Percentiles rank a stretch among this genome's conserved stretches.
Conservation (phyloP, 2,113 vertebrate genomes). For the Colius striatus region DNA sequence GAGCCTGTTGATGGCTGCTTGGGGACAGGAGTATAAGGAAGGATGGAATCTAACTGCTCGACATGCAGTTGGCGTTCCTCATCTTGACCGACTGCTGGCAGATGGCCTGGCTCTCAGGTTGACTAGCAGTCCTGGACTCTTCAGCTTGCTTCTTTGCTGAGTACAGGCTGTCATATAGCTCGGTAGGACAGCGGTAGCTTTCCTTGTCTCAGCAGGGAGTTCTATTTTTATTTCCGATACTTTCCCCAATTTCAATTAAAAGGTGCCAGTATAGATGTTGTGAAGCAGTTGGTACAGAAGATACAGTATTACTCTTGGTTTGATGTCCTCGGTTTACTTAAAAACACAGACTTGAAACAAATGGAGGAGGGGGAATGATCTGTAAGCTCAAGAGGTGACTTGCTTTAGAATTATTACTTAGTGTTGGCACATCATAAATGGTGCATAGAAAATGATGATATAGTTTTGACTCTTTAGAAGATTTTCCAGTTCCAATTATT, state of each 20-base stretch:
- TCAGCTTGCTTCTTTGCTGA: not conserved
- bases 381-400: not conserved
- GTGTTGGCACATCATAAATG: not conserved
- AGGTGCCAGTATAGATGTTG: not conserved
- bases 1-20: fast-evolving
- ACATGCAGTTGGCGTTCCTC: not conserved
- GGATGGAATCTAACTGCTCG: not conserved
- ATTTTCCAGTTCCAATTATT: not conserved
- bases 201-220: not conserved
- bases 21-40: not conserved
- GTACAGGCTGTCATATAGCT: not conserved
- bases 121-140: not conserved
- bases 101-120: conserved; percentile 38
- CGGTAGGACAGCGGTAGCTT: not conserved
- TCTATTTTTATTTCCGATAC: not conserved
- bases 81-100: conserved; percentile 33
- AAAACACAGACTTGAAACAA: not conserved
- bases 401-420: not conserved
- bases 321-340: not conserved
- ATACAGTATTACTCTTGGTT: not conserved
- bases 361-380: not conserved
- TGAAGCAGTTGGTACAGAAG: not conserved
- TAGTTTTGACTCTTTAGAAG: not conserved
- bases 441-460: not conserved
- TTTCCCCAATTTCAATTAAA: not conserved